Evolutionary conservation across 2,888 invertebrate genomes (phyloP).

Genomic region (Noctua pronuba): DNA sequence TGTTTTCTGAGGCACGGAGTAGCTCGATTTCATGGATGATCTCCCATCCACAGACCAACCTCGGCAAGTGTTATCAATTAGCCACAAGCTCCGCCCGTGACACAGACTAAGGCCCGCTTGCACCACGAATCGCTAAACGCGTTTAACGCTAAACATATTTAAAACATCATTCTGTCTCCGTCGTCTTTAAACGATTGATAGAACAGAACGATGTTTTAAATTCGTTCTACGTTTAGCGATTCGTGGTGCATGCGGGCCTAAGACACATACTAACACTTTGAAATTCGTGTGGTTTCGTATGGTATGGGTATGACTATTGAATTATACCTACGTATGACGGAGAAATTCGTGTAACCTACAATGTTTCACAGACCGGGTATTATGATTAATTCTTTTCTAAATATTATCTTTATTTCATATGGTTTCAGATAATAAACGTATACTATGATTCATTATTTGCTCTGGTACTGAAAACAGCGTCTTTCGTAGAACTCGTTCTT

Average conservation of each 20-base stretch:
- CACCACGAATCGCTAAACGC: no score
- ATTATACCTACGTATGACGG: neutral
- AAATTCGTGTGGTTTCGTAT: neutral
- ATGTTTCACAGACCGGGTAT: neutral
- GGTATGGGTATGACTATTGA: neutral
- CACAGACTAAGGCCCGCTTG: no score
- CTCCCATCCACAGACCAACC: neutral
- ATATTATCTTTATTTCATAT: constrained; percentile 17
- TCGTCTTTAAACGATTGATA: no score
- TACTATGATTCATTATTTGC: constrained; percentile 29
- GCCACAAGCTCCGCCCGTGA: neutral
- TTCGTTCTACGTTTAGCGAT: no score
- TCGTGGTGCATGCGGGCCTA: no score
- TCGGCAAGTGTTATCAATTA: neutral
- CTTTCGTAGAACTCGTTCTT: constrained; percentile 8
- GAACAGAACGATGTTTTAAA: no score
- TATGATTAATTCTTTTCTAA: constrained; percentile 25
- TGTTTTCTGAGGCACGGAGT: neutral
- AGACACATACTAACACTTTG: neutral
- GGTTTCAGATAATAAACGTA: constrained; percentile 7
- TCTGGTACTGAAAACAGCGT: neutral
- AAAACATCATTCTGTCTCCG: no score
- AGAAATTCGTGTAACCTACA: neutral
- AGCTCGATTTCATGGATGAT: neutral
- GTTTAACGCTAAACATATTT: no score